Base-by-base conservation (phyloP, 2,113 vertebrate genomes). In the Galemys pyrenaicus region DNA sequence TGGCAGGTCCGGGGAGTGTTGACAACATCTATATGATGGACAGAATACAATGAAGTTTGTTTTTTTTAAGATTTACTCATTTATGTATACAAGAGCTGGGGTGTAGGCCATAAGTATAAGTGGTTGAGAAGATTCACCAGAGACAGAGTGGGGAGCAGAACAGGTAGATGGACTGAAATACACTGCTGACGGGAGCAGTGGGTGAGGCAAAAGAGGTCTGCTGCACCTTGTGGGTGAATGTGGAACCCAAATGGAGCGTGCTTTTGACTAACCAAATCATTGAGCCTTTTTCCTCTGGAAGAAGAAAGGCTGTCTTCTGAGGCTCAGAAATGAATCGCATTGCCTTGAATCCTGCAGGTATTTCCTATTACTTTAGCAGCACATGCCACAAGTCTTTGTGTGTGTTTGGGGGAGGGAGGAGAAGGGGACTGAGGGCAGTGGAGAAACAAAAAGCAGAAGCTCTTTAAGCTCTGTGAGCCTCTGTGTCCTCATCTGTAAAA, bases 341-440 rank as follows among this genome's bases (percentile, higher is more conserved):
- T 74, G 13, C 28, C n/a, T 79, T 35, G 26, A 6, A 44, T 15
- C 58, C 3, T 56, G 54, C 1, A 24, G 28, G 10, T 51, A 65
- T 20, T 71, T 39, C 30, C 17, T 15, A 79, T 2, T 87, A 20
- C 22, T 32, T 86, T 82, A 62, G 39, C 58, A 64, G 35, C 8
- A 54, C 15, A 16, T 0, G 15, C 39, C 20, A 56, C 41, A 51
- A 91, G 39, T 12, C 44, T 85, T 9, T 58, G 9, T 32, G 16
- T 75, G 12, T 81, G n/a, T 35, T 12, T 3, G 20, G 37, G 0
- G 12, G 4, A 2, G 28, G 60, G 8, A 2, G 60, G 9, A 12
- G 10, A 1, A 12, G 9, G 37, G 2, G 16, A 11, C 16, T 0
- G 4, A 1, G 19, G 20, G 12, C 13, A 26, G 9, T 20, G 39